Percentiles rank a stretch among this genome's conserved stretches.
Conservation (phyloP, 2,113 vertebrate genomes). For the Delphinapterus leucas region DNA sequence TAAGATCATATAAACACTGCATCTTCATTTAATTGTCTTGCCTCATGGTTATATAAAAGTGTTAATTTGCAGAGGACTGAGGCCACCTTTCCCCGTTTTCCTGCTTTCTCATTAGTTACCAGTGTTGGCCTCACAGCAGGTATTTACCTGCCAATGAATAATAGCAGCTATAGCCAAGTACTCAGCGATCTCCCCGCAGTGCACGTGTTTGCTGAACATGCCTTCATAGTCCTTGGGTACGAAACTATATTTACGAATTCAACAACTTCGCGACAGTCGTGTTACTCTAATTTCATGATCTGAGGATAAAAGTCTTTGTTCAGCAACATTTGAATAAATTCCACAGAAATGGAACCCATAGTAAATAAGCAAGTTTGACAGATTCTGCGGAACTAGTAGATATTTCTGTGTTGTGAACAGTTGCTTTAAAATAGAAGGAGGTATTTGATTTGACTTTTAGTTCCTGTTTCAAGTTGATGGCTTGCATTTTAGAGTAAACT, state of each 20-base stretch:
- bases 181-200: fast-evolving
- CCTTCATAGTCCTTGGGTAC: not conserved
- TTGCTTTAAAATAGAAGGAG: not conserved
- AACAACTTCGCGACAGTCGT: fast-evolving
- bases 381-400: fast-evolving
- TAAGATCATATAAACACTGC: fast-evolving
- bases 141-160: not conserved
- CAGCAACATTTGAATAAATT: not conserved
- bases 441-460: not conserved
- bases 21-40: fast-evolving
- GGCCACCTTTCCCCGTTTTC: fast-evolving
- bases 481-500: not conserved
- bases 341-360: not conserved
- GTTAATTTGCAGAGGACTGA: fast-evolving
- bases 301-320: not conserved
- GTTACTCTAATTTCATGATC: not conserved
- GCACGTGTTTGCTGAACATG: fast-evolving
- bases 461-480: too few species aligned
- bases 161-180: fast-evolving
- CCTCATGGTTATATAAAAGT: too few species aligned
- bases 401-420: not conserved
- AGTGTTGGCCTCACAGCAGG: not conserved
- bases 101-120: fast-evolving
- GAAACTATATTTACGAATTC: not conserved
- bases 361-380: not conserved